Evolutionary conservation across 1,140 invertebrate species (phyloP).

Genomic region (Trichonephila inaurata): DNA sequence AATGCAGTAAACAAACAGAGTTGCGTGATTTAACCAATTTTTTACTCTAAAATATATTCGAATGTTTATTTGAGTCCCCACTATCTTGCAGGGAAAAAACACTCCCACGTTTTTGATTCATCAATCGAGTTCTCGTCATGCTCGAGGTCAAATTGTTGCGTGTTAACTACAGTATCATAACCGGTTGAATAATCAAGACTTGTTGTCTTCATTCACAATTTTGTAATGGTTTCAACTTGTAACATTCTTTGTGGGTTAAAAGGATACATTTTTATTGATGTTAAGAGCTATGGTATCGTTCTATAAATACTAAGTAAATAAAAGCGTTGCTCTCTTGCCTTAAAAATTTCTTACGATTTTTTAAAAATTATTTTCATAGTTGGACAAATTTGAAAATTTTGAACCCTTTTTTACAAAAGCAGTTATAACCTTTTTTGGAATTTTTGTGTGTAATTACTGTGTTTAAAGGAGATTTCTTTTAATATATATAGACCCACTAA

Average conservation of each 20-base stretch:
- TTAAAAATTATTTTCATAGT: not conserved
- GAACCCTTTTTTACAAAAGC: no score
- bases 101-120: not conserved
- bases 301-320: not conserved
- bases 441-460: no score
- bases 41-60: not conserved
- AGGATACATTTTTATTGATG: not conserved
- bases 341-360: not conserved
- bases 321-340: not conserved
- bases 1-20: no score
- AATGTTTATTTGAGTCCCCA: not conserved
- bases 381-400: no score
- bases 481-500: no score
- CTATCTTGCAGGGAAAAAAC: not conserved
- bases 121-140: not conserved
- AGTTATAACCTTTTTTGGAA: no score
- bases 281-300: not conserved
- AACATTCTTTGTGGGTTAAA: not conserved
- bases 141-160: constrained; percentile 1
- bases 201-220: not conserved
- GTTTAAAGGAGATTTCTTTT: no score
- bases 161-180: not conserved
- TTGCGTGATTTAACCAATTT: not conserved
- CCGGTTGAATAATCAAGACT: not conserved
- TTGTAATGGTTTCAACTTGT: not conserved